Conservation (phyloP, 2,888 invertebrate species). For the Mythimna lalbum region DNA sequence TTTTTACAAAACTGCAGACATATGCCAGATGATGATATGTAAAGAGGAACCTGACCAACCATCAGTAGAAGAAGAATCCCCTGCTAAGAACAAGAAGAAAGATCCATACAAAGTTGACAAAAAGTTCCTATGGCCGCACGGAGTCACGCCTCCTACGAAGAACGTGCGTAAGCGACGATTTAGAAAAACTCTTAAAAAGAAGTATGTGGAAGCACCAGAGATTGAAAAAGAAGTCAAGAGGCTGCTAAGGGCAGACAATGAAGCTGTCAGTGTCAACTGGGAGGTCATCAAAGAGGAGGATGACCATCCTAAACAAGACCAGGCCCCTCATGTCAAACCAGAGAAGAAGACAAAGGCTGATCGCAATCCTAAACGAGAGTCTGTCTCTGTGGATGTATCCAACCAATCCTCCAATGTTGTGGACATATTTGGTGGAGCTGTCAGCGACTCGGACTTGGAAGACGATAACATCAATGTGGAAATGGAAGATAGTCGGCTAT, state of each 20-base stretch:
- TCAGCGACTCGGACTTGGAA: slow-evolving; percentile 96
- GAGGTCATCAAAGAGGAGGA: slow-evolving; percentile 97
- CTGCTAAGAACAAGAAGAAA: slow-evolving; percentile 95
- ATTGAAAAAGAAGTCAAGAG: slow-evolving; percentile 99
- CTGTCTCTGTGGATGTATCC: slow-evolving; percentile 59
- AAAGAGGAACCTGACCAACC: slow-evolving; percentile 96
- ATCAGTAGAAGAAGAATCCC: slow-evolving; percentile 94
- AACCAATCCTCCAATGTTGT: slow-evolving; percentile 83
- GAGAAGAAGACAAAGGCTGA: slow-evolving; percentile 82
- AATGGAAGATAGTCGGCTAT: slow-evolving; percentile 94
- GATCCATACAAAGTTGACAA: slow-evolving; percentile 96
- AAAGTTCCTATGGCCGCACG: slow-evolving; percentile 98
- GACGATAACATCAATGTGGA: slow-evolving; percentile 95
- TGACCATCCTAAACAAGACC: slow-evolving; percentile 88
- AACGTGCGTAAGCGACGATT: slow-evolving; percentile 98
- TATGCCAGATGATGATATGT: slow-evolving; percentile 97
- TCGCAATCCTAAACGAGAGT: slow-evolving; percentile 68
- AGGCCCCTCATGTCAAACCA: slow-evolving; percentile 70
- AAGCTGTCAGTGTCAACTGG: slow-evolving; percentile 97
- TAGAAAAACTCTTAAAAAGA: slow-evolving; percentile 98
- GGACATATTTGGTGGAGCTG: slow-evolving; percentile 97
- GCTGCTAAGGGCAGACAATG: slow-evolving; percentile 97
- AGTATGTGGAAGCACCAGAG: slow-evolving; percentile 99
- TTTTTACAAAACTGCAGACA: slow-evolving; percentile 99
- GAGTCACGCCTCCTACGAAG: slow-evolving; percentile 98